phyloP scores from a whole-genome alignment of 2,113 vertebrate species.

The Mesitornis unicolor region DNA sequence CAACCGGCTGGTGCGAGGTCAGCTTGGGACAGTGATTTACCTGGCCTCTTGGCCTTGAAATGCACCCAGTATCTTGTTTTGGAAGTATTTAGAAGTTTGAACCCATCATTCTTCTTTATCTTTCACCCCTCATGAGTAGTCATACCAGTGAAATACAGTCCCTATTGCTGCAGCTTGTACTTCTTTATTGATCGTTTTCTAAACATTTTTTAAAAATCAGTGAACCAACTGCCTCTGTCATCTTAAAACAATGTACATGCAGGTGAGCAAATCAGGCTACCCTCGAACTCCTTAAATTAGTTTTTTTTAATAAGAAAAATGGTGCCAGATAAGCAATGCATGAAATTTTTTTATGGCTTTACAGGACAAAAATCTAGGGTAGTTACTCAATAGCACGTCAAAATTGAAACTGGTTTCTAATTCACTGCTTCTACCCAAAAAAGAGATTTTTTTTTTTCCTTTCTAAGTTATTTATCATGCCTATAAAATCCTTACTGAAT shows the following conservation, averaged over 20 bases:
- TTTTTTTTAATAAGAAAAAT: neutral
- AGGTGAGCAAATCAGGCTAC: neutral
- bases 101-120: neutral
- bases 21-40: fast-evolving
- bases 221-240: neutral
- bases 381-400: neutral
- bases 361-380: neutral
- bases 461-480: neutral
- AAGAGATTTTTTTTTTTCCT: neutral
- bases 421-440: neutral
- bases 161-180: neutral
- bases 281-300: neutral
- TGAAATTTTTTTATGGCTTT: neutral
- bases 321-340: neutral
- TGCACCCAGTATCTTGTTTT: neutral
- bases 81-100: neutral
- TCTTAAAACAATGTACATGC: neutral
- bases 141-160: neutral
- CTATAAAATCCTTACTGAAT: neutral
- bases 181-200: neutral
- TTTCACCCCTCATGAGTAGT: neutral
- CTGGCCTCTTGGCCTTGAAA: neutral
- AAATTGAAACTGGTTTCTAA: neutral
- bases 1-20: neutral
- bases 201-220: neutral